Conservation (phyloP, 1,140 invertebrate genomes). For the Dinothrombium tinctorium region DNA sequence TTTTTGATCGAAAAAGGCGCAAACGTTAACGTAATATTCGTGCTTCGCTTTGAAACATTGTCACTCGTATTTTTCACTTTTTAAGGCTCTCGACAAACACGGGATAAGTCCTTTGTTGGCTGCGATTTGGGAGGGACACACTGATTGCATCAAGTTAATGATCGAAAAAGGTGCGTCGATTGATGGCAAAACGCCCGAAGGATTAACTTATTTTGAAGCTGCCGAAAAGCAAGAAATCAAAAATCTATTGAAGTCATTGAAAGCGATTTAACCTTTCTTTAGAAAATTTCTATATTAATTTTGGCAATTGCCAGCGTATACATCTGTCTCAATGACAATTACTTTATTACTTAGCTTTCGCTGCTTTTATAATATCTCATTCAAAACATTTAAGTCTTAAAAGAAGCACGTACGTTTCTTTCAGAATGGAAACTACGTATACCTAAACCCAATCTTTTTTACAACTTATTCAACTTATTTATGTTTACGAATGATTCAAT, state of each 20-base stretch:
- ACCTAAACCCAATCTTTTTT: too few species aligned
- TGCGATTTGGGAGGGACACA: slow-evolving; percentile 88
- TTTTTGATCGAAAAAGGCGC: slow-evolving; percentile 68
- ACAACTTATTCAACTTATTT: too few species aligned
- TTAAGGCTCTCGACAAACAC: slow-evolving; percentile 63
- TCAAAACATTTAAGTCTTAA: too few species aligned
- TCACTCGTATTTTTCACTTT: slow-evolving; percentile 9
- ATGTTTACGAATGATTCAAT: too few species aligned
- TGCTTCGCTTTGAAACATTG: not conserved
- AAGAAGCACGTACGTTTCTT: too few species aligned
- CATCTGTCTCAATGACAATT: too few species aligned
- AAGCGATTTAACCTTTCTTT: too few species aligned
- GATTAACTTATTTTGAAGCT: slow-evolving; percentile 54
- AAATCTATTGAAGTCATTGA: slow-evolving; percentile 31
- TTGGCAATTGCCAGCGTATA: too few species aligned
- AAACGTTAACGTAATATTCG: slow-evolving; percentile 54
- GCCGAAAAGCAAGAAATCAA: slow-evolving; percentile 82
- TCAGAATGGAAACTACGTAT: too few species aligned
- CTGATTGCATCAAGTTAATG: slow-evolving; percentile 60
- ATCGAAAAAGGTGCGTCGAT: slow-evolving; percentile 64
- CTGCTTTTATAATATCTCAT: too few species aligned
- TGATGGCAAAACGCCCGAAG: slow-evolving; percentile 58
- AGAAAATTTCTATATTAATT: too few species aligned
- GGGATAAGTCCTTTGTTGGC: slow-evolving; percentile 72
- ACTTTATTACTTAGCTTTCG: too few species aligned